Conservation (phyloP, 1,140 invertebrate species). For the Agrilus planipennis region DNA sequence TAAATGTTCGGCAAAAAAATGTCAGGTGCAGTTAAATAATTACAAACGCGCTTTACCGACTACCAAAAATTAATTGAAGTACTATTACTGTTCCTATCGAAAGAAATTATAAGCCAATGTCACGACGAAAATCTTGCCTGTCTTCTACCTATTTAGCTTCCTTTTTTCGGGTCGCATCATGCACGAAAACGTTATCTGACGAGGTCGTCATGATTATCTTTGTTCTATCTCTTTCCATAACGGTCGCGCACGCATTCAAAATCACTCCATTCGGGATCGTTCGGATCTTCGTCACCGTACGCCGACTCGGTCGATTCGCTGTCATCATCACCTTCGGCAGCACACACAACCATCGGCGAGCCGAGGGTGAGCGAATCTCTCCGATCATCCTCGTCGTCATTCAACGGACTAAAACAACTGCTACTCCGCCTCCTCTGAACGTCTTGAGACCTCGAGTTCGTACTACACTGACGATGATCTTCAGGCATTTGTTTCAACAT, state of each 20-base stretch:
- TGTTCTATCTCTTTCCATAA: too few species aligned
- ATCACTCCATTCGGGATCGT: constrained; percentile 67
- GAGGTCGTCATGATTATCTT: too few species aligned
- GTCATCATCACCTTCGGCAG: constrained; percentile 56
- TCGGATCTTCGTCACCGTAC: constrained; percentile 59
- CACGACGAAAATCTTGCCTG: too few species aligned
- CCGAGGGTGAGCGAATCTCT: constrained; percentile 38
- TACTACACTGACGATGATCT: constrained; percentile 38
- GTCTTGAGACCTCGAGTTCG: constrained; percentile 28
- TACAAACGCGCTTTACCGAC: too few species aligned
- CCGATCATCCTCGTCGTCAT: constrained; percentile 21
- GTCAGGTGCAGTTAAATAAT: too few species aligned
- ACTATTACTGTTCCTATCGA: too few species aligned
- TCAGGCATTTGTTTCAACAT: constrained; percentile 59
- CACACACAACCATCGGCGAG: constrained; percentile 47
- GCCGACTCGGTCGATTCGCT: constrained; percentile 50
- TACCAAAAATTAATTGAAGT: too few species aligned
- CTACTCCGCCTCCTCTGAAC: constrained; percentile 13
- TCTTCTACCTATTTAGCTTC: too few species aligned
- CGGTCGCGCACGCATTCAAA: constrained; percentile 21
- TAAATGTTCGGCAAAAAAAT: too few species aligned
- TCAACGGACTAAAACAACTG: background rate
- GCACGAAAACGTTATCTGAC: too few species aligned
- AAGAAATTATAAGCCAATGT: too few species aligned
- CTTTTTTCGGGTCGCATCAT: too few species aligned